Percentiles rank a stretch among this genome's conserved stretches.
These are phyloP conservation scores for Harlomillsia oculata DNA, from an alignment of 1,140 invertebrate species.

Conservation along the genomic window DNA sequence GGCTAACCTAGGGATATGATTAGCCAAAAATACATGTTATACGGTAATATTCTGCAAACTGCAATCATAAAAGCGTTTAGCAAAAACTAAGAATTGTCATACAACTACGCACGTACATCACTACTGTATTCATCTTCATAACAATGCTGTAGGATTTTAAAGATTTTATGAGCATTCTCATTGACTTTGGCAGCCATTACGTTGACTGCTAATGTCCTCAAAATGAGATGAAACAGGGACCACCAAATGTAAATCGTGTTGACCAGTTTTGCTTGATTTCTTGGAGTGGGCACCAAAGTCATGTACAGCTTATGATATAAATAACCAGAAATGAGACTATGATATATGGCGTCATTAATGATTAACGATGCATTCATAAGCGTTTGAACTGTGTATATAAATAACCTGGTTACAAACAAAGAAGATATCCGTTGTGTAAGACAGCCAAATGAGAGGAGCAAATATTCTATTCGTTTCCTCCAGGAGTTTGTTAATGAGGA, in stretches of 20 bases:
- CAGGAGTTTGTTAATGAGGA: constrained; percentile 12
- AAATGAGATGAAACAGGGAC: constrained; percentile 26
- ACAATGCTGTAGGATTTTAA: constrained; percentile 21
- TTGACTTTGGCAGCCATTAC: constrained; percentile 25
- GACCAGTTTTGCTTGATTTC: not conserved
- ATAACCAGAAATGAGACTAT: not conserved
- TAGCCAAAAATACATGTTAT: not conserved
- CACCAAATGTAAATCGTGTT: constrained; percentile 26
- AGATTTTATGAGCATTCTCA: constrained; percentile 19
- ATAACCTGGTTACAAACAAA: constrained; percentile 32
- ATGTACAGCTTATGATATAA: constrained; percentile 17
- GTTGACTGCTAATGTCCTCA: constrained; percentile 23
- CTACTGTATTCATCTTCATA: constrained; percentile 24
- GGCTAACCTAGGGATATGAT: constrained; percentile 12
- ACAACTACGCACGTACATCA: constrained; percentile 17
- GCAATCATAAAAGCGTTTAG: too few relatives aligned
- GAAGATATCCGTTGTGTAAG: constrained; percentile 29
- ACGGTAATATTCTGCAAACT: not conserved
- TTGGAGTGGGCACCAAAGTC: constrained; percentile 4
- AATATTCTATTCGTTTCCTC: constrained; percentile 27
- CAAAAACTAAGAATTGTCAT: too few relatives aligned
- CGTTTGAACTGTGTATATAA: not conserved
- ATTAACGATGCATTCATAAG: not conserved
- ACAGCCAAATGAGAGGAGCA: constrained; percentile 31
- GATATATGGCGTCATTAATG: not conserved